Evolutionary conservation across 2,797 vertebrate genomes (phyloP).

Genomic region (Danio tinwini): DNA sequence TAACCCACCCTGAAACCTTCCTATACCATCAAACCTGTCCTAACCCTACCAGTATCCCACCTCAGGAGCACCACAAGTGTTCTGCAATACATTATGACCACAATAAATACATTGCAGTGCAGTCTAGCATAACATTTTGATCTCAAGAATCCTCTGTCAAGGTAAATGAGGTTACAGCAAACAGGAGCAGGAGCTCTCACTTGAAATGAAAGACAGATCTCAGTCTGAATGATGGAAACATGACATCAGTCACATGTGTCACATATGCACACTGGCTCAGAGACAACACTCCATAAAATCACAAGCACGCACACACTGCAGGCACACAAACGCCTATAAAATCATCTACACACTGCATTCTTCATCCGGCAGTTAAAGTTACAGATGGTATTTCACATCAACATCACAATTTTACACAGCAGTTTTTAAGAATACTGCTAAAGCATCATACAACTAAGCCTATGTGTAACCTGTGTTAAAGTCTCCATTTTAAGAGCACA

Average conservation of each 20-base stretch:
- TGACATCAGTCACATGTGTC: slow-evolving; percentile 47
- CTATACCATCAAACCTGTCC: no score
- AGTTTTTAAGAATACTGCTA: not conserved
- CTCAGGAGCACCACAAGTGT: no score
- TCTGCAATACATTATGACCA: no score
- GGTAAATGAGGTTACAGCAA: slow-evolving; percentile 7
- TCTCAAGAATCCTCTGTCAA: not conserved
- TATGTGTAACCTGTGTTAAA: not conserved
- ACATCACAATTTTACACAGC: not conserved
- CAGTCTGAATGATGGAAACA: slow-evolving; percentile 38
- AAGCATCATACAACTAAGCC: no score
- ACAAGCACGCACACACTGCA: slow-evolving; percentile 22
- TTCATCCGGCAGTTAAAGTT: not conserved
- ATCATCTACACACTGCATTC: slow-evolving; percentile 16
- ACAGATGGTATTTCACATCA: slow-evolving; percentile 7
- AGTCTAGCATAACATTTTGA: not conserved
- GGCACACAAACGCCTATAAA: not conserved
- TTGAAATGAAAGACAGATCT: slow-evolving; percentile 47
- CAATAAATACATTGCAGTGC: no score
- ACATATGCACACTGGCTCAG: slow-evolving; percentile 37
- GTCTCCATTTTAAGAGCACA: no score
- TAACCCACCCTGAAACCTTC: no score
- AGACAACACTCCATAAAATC: slow-evolving; percentile 47
- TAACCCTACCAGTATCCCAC: no score
- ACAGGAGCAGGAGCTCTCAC: slow-evolving; percentile 20